Evolutionary conservation across 2,888 invertebrate species (phyloP).

Genomic region (Lasioglossum calceatum): DNA sequence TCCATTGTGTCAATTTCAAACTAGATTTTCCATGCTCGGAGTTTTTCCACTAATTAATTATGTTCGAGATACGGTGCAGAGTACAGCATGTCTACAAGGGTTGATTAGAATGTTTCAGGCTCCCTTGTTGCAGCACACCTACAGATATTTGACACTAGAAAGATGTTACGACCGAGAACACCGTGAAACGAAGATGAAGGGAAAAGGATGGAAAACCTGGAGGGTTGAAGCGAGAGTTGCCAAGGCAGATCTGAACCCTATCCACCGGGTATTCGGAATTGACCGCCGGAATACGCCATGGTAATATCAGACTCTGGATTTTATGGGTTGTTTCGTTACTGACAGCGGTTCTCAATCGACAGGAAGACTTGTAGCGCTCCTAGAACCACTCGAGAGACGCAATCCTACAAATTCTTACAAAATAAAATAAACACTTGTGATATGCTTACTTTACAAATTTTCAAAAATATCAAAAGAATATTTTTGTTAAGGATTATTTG

Average conservation of each 20-base stretch:
- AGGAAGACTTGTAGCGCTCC: background rate
- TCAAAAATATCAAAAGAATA: too few relatives aligned
- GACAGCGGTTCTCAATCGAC: constrained; percentile 64
- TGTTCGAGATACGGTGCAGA: background rate
- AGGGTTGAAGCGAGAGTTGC: constrained; percentile 30
- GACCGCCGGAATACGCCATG: constrained; percentile 69
- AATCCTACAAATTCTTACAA: too few relatives aligned
- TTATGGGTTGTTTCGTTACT: constrained; percentile 69
- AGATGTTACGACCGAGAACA: background rate
- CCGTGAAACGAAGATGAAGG: constrained; percentile 25
- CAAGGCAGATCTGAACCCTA: constrained; percentile 55
- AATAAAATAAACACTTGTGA: too few relatives aligned
- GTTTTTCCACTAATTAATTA: background rate
- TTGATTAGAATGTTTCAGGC: background rate
- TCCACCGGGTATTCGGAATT: constrained; percentile 67
- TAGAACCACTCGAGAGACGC: too few relatives aligned
- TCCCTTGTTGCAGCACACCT: background rate
- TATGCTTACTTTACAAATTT: too few relatives aligned
- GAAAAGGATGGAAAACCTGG: constrained; percentile 37
- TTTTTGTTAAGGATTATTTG: background rate
- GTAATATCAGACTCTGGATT: constrained; percentile 71
- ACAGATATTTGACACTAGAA: background rate
- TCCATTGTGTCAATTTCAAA: background rate
- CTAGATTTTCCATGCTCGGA: background rate
- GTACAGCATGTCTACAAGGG: background rate